Base-by-base conservation (phyloP, 92 coral and sea anemone genomes). In the Phenganax subtilis region DNA sequence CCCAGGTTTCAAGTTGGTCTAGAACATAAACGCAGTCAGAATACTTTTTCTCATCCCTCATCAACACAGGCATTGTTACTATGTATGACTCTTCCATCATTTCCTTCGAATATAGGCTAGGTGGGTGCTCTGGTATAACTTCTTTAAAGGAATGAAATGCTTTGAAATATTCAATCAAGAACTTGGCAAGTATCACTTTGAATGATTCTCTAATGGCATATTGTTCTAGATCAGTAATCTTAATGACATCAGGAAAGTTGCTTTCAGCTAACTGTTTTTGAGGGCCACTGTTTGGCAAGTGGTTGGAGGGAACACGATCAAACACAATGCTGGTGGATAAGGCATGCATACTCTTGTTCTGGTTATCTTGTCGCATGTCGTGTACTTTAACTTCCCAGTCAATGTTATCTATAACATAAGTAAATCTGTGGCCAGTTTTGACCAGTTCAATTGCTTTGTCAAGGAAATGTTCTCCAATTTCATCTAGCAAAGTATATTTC, bases 41-140 rank as follows among this genome's bases (percentile, higher is more conserved):
- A 51, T 76, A 76, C 81, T 76, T 76, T 28, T 82, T 82, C 51
- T 82, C 85, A 31, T 82, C 78, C 29, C 44, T 71, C 81, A 76
- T 56, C 71, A 82, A 44, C 5, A 82, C 62, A 2, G 85, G 85
- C 85, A 82, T 70, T 51, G 88, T 85, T 7, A 73, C 81, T 27
- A 76, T 55, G n/a, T 8, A 54, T 16, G 79, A 74, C 79, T 74
- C 29, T 74, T 54, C 37, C 63, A 55, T 55, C 79, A 74, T 74
- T 74, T 74, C 30, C 2, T 74, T 74, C n/a, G 63, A 54, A 27
- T 65, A 65, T 60, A 17, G 6, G 15, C 27, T 17, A 10, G 7
- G 27, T 30, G 27, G 74, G 8, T 69, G 74, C 15, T 69, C 74
- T 69, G 76, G 76, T 2, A 51, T 71, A 10, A 71, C 55, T 3